Conservation (phyloP, 2,113 vertebrate species). For the Pangasianodon gigas region DNA sequence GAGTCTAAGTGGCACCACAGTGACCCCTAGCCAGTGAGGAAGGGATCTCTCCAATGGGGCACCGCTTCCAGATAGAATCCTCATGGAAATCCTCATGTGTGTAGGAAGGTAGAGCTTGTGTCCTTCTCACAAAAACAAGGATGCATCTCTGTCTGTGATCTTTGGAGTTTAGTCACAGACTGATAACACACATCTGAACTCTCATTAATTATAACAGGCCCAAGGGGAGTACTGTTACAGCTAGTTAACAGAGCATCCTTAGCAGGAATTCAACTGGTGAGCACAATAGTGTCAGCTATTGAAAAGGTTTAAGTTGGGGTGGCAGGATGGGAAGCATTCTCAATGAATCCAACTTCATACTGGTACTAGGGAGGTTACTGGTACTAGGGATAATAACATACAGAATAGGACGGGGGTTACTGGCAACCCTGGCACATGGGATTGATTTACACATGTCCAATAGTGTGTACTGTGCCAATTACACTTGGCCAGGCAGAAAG, state of each 20-base stretch:
- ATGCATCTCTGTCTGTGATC: not conserved
- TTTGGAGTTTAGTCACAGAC: not conserved
- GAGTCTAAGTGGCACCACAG: not conserved
- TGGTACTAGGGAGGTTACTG: not conserved
- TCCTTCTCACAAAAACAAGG: not conserved
- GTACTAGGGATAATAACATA: not conserved
- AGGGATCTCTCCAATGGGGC: not conserved
- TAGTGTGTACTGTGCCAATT: not conserved
- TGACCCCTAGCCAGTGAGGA: not conserved
- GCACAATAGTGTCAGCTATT: not conserved
- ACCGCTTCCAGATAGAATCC: not conserved
- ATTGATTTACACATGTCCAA: not conserved
- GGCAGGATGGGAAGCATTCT: not conserved
- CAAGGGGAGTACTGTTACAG: not conserved
- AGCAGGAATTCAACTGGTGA: not conserved
- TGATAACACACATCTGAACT: not conserved
- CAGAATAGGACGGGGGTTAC: not conserved
- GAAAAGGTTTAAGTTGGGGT: not conserved
- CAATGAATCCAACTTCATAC: not conserved
- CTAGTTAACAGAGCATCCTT: not conserved
- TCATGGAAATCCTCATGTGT: not conserved
- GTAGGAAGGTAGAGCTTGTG: not conserved
- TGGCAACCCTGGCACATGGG: not conserved
- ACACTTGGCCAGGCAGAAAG: not conserved
- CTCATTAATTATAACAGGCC: not conserved